These are phyloP conservation scores for Ennomos quercinarius DNA, from an alignment of 2,888 invertebrate species.

Conservation along the genomic window DNA sequence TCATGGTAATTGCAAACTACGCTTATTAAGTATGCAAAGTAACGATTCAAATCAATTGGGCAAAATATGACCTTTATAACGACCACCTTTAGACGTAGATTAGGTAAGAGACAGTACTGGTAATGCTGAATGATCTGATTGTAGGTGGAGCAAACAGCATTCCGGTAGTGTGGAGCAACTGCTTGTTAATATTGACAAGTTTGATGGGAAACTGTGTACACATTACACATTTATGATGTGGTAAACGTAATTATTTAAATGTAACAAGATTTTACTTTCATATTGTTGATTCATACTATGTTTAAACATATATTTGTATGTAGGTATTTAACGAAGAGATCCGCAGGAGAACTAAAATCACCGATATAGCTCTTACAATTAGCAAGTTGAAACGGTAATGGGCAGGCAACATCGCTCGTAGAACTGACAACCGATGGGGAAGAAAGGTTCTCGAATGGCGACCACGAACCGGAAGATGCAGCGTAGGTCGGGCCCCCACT, in stretches of 20 bases:
- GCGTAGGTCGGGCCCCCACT: no score
- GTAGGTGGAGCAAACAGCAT: constrained; percentile 26
- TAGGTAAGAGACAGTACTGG: constrained; percentile 12
- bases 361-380: no score
- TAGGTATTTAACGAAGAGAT: no score
- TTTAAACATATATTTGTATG: no score
- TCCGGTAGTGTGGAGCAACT: constrained; percentile 25
- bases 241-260: constrained; percentile 1
- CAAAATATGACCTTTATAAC: constrained; percentile 23
- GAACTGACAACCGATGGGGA: no score
- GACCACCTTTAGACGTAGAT: constrained; percentile 20
- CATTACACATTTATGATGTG: background rate
- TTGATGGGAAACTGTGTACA: constrained; percentile 9
- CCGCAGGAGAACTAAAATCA: no score
- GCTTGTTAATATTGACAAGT: constrained; percentile 14
- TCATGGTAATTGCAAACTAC: no score
- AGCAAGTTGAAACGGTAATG: no score
- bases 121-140: constrained; percentile 26
- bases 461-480: no score
- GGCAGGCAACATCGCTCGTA: no score
- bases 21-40: constrained; percentile 1
- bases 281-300: no score
- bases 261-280: constrained; percentile 4
- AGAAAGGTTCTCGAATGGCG: no score
- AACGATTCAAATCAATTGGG: constrained; percentile 17